These are phyloP conservation scores for Morpho helenor DNA, from an alignment of 2,888 invertebrate species.

Conservation along the genomic window DNA sequence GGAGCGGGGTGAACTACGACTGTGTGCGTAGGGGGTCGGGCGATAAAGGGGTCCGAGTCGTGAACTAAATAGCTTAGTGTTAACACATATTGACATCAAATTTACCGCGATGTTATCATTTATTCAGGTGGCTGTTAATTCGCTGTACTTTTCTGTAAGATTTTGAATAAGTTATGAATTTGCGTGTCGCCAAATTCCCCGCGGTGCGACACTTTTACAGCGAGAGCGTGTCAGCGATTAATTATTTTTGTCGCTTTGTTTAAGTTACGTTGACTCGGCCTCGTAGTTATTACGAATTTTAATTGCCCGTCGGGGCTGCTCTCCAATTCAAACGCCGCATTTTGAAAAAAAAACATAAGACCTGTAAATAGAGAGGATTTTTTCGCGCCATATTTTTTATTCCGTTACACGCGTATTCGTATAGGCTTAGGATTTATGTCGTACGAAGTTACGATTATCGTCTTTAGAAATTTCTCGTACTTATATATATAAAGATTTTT, in stretches of 20 bases:
- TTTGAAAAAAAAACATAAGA: slow-evolving; percentile 27
- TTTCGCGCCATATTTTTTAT: not conserved
- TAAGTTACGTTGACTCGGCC: slow-evolving; percentile 65
- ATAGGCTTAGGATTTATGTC: no score
- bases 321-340: slow-evolving; percentile 41
- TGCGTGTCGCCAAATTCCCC: slow-evolving; percentile 36
- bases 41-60: slow-evolving; percentile 65
- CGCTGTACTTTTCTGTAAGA: slow-evolving; percentile 63
- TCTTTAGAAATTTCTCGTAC: no score
- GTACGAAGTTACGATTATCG: no score
- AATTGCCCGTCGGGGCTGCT: slow-evolving; percentile 54
- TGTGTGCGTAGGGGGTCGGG: slow-evolving; percentile 50
- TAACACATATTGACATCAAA: slow-evolving; percentile 80
- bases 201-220: slow-evolving; percentile 41
- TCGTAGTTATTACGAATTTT: slow-evolving; percentile 67
- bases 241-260: slow-evolving; percentile 68
- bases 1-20: slow-evolving; percentile 38
- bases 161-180: slow-evolving; percentile 42
- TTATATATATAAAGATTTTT: no score
- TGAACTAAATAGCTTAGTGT: slow-evolving; percentile 80
- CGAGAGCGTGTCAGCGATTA: slow-evolving; percentile 55
- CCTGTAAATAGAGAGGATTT: not conserved
- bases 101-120: slow-evolving; percentile 78
- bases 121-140: slow-evolving; percentile 73
- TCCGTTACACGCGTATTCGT: no score